Evolutionary conservation across 2,113 vertebrate genomes (phyloP), one percentile per base, ranked within the genome.

Genomic region (Falco punctatus): DNA sequence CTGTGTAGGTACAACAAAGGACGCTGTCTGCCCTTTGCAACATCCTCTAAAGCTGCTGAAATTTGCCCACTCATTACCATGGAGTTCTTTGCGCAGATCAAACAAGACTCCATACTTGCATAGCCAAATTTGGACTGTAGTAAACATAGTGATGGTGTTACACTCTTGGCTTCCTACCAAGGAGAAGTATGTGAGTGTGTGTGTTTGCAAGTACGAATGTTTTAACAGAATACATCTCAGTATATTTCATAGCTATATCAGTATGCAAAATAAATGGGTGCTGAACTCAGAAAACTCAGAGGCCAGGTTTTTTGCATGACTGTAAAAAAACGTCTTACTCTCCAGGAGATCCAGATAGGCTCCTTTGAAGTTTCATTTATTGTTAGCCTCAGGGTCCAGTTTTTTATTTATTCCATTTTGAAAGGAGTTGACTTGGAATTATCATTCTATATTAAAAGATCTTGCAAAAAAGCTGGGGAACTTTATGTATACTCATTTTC

Each of bases 321-420:
- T 58, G 6, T 78, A 30, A 87, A 80, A 67, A 61, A 8, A 0
- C 0, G 4, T 10, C 10, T 67, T 90, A 32, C 21, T 81, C 10
- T 78, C 24, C 67, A 48, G 21, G 10, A 84, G 24, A 24, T 75
- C 42, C 19, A 90, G 21, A 81, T 59, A 78, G 10, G 6, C 1
- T 95, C 13, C 28, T 97, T 72, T 69, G 66, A 91, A 95, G 51
- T 94, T 97, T 93, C 61, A 51, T 14, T 96, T 90, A 70, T 9
- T 71, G 32, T 74, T 71, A 88, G 20, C 58, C 49, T 75, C 4
- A 66, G 54, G 80, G 42, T 33, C 35, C 26, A 64, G 14, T 65
- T 93, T 93, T 93, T 77, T 65, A 54, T 95, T 96, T 93, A 40
- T 70, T 92, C 59, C 70, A 3, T 70, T 95, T 96, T 92, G 61